Base-by-base conservation (phyloP, 2,888 invertebrate genomes). In the Rotaria socialis region DNA sequence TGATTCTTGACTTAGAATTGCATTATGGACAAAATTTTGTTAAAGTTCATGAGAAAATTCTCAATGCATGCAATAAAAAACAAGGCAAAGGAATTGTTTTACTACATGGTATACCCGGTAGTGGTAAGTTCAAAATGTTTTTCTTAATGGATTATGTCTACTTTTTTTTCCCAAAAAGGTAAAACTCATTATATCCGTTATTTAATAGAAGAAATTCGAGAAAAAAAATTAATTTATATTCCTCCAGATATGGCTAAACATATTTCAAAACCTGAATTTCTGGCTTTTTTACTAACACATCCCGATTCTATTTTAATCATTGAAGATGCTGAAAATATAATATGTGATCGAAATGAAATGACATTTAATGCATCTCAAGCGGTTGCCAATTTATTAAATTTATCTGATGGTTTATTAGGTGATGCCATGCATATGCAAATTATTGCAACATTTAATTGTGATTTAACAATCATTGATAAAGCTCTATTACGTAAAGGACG, bases 151-250 rank as follows among this genome's bases (percentile, higher is more conserved):
- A 11, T 52, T 52, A 3, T 52, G 19, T 55, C 22, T 55, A 22
- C 4, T 22, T 22, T 55, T 16, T 55, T 55, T 16, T 55, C 52
- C 4, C 8, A 5, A 35, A 2, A 35, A 67, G 67, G 67, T 67
- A 67, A 67, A 67, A 67, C 67, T 27, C 35, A 67, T 67, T 67
- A 67, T 19, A 67, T 67, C 16, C 67, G 67, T 67, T 67, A 67
- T 41, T 67, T 67, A 67, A 67, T 67, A 2, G 35, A 35, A 10
- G 67, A 67, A 35, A 67, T 67, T 35, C 2, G 35, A 35, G 6
- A 35, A 16, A 67, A 67, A 35, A 19, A 16, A 27, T 16, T 67
- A 35, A 67, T 67, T 35, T 67, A 67, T 41, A 35, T 67, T 35
- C 67, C 67, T 3, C 67, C 67, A 35, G 67, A 67, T 19, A 67